Evolutionary conservation across 2,797 vertebrate genomes (phyloP).

Genomic region (Pseudocheirus occidentalis): DNA sequence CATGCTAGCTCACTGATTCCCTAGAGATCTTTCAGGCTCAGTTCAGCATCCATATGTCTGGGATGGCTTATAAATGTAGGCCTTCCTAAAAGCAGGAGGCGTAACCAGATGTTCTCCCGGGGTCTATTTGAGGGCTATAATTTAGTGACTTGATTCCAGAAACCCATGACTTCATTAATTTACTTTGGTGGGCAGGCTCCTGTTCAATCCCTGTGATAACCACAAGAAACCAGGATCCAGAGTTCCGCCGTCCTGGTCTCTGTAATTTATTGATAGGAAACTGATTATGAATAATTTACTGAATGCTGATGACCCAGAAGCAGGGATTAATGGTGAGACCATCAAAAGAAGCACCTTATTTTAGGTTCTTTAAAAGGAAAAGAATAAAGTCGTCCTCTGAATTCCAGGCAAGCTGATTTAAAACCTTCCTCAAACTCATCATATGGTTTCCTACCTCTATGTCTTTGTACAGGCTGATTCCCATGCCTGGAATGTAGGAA

Average conservation of each 20-base stretch:
- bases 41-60: not conserved
- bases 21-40: not conserved
- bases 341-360: slow-evolving; percentile 68
- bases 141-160: slow-evolving; percentile 69
- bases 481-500: not conserved
- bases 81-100: not conserved
- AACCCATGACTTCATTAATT: slow-evolving; percentile 72
- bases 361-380: slow-evolving; percentile 36
- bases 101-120: slow-evolving; percentile 36
- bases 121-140: slow-evolving; percentile 51
- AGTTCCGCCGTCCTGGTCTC: slow-evolving; percentile 49
- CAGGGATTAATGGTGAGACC: slow-evolving; percentile 67
- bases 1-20: not conserved
- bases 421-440: not conserved
- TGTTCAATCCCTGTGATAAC: slow-evolving; percentile 54
- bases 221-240: slow-evolving; percentile 30
- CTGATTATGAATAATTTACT: slow-evolving; percentile 73
- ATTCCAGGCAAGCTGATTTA: not conserved
- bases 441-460: not conserved
- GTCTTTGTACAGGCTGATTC: not conserved
- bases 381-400: slow-evolving; percentile 49
- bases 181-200: slow-evolving; percentile 56
- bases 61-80: not conserved
- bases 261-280: slow-evolving; percentile 73
- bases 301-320: slow-evolving; percentile 51